phyloP scores from a whole-genome alignment of 2,113 vertebrate genomes.

The Tachycineta bicolor region DNA sequence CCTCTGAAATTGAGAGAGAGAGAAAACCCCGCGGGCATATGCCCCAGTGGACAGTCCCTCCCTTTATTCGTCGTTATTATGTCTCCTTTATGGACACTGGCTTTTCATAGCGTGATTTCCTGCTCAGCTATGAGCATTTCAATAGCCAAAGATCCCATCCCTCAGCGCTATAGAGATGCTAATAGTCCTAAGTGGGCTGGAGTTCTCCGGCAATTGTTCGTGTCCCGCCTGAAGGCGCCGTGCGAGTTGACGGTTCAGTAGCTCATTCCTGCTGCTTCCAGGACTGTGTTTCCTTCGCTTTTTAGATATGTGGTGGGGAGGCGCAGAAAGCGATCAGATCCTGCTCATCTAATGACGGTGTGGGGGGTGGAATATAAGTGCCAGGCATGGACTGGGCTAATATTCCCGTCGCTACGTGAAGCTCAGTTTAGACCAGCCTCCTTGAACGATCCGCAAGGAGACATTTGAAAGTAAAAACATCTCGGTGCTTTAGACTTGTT shows the following conservation, averaged over 20 bases:
- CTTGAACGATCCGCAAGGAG: not conserved
- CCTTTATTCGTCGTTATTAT: not conserved
- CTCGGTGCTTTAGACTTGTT: not conserved
- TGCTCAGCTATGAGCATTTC: not conserved
- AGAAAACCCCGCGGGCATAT: rapidly evolving
- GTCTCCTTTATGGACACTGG: not conserved
- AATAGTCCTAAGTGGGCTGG: not conserved
- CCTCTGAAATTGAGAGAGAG: not conserved
- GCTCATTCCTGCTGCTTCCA: not conserved
- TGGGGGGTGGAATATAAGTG: too few species aligned
- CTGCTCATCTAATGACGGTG: rapidly evolving
- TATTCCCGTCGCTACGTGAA: not conserved
- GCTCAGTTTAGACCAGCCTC: not conserved
- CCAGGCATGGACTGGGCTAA: not conserved
- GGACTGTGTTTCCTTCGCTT: not conserved
- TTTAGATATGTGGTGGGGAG: not conserved
- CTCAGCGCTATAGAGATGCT: not conserved
- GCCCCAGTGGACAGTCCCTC: too few species aligned
- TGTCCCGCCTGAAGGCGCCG: not conserved
- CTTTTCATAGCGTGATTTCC: not conserved
- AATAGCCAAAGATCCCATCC: not conserved
- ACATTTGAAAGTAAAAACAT: not conserved
- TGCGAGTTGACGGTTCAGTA: not conserved
- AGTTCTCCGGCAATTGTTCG: not conserved
- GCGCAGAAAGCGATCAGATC: not conserved